phyloP scores from a whole-genome alignment of 2,113 vertebrate genomes.

The Cyprinodon variegatus region DNA sequence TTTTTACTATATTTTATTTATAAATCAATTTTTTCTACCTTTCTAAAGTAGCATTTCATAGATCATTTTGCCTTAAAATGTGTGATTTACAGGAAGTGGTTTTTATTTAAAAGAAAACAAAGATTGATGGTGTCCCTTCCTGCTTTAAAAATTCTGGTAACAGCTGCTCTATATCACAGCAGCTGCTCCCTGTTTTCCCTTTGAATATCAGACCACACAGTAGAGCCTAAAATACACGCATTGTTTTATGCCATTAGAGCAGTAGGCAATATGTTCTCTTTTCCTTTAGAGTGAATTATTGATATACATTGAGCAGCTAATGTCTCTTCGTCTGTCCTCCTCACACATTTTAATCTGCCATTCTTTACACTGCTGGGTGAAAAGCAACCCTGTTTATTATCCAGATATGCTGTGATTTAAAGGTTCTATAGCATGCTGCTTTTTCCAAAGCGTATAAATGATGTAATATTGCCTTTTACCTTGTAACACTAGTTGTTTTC shows the following conservation, averaged over 20 bases:
- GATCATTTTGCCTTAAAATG: no score
- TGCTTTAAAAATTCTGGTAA: background rate
- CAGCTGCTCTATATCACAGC: background rate
- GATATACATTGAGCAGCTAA: background rate
- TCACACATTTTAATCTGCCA: conserved; percentile 5
- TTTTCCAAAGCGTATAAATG: no score
- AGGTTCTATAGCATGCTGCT: no score
- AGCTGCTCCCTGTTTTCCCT: background rate
- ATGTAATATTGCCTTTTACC: no score
- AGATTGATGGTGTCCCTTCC: background rate
- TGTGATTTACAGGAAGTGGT: no score
- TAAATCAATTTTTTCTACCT: no score
- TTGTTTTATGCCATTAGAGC: background rate
- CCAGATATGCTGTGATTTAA: no score
- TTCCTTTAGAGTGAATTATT: background rate
- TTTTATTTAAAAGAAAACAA: no score
- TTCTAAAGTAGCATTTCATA: no score
- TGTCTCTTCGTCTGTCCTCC: no score
- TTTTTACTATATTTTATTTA: no score
- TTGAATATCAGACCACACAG: background rate
- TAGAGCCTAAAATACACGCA: background rate
- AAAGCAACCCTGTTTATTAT: background rate
- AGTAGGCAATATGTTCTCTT: background rate
- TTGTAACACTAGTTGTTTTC: no score
- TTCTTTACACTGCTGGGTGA: background rate